A percentile compares a stretch with the other conserved stretches of the same genome.
These are phyloP conservation scores for Leuciscus idus DNA, from an alignment of 2,113 vertebrate genomes.

Conservation along the genomic window DNA sequence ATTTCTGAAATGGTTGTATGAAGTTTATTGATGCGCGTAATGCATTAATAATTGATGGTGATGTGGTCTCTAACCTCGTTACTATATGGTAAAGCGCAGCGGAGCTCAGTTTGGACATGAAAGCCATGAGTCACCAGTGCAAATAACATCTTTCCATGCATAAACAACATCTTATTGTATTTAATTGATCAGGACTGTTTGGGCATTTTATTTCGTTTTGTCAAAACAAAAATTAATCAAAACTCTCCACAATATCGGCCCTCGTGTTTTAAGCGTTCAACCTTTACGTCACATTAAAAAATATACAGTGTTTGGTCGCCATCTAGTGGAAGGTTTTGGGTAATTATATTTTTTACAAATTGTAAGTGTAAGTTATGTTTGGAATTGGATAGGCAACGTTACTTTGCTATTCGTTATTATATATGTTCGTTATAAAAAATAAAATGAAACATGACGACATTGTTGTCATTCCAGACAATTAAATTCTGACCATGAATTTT, in stretches of 20 bases:
- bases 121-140: background rate
- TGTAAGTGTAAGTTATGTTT: background rate
- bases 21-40: background rate
- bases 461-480: background rate
- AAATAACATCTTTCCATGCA: background rate
- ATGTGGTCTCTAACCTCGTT: constrained; percentile 3
- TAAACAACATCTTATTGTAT: background rate
- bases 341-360: background rate
- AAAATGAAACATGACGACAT: background rate
- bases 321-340: constrained; percentile 43
- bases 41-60: constrained; percentile 19
- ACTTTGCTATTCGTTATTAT: background rate
- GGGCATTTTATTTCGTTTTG: background rate
- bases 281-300: background rate
- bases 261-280: background rate
- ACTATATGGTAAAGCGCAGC: constrained; percentile 6
- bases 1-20: background rate
- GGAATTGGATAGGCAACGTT: background rate
- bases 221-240: too few species aligned
- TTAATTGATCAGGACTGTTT: background rate
- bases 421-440: too few species aligned
- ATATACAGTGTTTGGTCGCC: constrained; percentile 39
- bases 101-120: background rate
- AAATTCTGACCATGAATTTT: background rate
- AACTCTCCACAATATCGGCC: background rate